Evolutionary conservation across 2,113 vertebrate genomes (phyloP), one percentile per base, ranked within the genome.

Genomic region (Leiothrix lutea): DNA sequence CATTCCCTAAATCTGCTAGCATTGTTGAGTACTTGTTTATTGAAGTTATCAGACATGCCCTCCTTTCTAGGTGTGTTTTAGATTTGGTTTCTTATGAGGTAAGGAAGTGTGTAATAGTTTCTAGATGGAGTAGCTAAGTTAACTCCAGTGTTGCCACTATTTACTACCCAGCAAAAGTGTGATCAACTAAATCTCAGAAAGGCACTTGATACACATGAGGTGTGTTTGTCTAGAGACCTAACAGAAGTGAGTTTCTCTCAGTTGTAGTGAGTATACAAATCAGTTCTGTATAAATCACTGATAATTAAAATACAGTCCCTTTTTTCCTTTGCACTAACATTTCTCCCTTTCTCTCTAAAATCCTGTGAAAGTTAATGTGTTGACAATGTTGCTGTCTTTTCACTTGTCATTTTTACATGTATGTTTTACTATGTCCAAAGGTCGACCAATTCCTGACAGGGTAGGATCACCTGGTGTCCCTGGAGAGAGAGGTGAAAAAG

Each of bases 401-500:
- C 58, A 47, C 11, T 38, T 86, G 35, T n/a, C 23, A 40, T 35
- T 70, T 71, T 69, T 83, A 88, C 31, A 38, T 48, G 1, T 28
- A 4, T 35, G 4, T 64, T 94, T 92, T 80, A 38, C 51, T 96
- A n/a, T 93, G 15, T 50, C 57, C 57, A n/a, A 92, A 96, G 95
- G 96, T 74, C 80, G 31, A 36, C 78, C 97, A 2, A 3, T 95
- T 53, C 97, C 98, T 45, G 99, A 98, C 3, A 97, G 97, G 54
- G 42, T 51, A 36, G 99, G 99, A 82, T 97, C 98, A 35, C 98
- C 93, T 14, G 99, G 99, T 69, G 95, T 97, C 45, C 98, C 98
- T 53, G 99, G 99, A 15, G 97, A 98, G 17, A 77, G 96, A 83
- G 99, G 99, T 61, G 98, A 98, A 96, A 99, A 98, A 91, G 99